phyloP scores from a whole-genome alignment of 2,888 invertebrate genomes.

The Nephrotoma flavescens region DNA sequence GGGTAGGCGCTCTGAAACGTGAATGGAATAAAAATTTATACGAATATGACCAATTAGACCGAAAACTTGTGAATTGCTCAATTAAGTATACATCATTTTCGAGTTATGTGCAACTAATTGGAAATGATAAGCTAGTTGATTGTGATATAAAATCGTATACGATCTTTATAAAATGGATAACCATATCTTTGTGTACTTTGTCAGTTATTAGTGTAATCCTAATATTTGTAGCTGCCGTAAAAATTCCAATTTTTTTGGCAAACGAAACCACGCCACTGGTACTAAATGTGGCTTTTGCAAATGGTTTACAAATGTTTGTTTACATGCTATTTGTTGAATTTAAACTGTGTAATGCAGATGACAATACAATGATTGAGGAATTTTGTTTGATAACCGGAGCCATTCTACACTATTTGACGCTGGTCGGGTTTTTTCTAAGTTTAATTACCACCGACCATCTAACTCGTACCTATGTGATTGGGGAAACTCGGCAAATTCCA shows the following conservation, averaged over 20 bases:
- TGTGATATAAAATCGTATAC: neutral
- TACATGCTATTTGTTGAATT: neutral
- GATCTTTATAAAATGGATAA: neutral
- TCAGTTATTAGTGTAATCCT: neutral
- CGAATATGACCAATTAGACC: neutral
- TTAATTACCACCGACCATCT: neutral
- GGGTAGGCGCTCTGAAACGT: too few relatives aligned
- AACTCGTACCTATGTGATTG: neutral
- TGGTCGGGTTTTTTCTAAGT: neutral
- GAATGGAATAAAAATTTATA: neutral
- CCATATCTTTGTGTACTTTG: neutral
- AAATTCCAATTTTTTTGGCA: neutral
- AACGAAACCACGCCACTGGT: neutral
- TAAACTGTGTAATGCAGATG: neutral
- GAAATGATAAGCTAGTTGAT: neutral
- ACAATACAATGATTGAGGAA: neutral
- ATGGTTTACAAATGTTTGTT: neutral
- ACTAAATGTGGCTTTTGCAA: neutral
- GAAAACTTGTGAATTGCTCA: neutral
- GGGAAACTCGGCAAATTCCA: neutral
- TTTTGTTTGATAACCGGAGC: neutral
- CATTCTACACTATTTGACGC: neutral
- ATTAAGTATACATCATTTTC: neutral
- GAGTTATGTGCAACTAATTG: neutral
- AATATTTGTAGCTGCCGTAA: neutral